phyloP scores from a whole-genome alignment of 1,140 invertebrate genomes.

The Zaprionus lachaisei region DNA sequence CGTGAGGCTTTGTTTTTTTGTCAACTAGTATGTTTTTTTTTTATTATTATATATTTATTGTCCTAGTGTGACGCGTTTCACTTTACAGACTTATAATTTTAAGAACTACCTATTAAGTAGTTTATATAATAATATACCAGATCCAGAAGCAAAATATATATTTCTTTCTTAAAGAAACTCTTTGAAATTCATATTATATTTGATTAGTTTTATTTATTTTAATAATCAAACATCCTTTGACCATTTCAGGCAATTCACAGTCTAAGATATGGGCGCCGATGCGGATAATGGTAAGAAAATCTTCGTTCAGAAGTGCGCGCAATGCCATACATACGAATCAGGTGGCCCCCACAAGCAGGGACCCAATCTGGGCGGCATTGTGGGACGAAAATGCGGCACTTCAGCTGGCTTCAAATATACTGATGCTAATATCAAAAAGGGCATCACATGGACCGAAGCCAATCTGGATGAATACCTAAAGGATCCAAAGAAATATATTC shows the following conservation, averaged over 20 bases:
- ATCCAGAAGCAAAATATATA: not conserved
- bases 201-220: no score
- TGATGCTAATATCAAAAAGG: constrained; percentile 94
- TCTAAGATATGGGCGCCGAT: constrained; percentile 85
- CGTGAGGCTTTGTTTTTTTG: constrained; percentile 7
- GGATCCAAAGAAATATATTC: constrained; percentile 93
- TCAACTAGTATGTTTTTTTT: not conserved
- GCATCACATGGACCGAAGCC: constrained; percentile 84
- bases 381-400: constrained; percentile 94
- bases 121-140: no score
- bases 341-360: constrained; percentile 95
- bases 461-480: constrained; percentile 89
- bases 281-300: constrained; percentile 95
- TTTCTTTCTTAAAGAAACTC: not conserved
- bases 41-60: no score
- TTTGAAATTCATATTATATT: no score
- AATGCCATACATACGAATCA: constrained; percentile 94
- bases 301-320: constrained; percentile 93
- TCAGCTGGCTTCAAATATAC: constrained; percentile 92
- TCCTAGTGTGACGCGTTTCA: no score
- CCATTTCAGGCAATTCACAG: constrained; percentile 14
- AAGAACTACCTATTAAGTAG: no score
- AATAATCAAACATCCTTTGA: not conserved
- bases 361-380: constrained; percentile 93
- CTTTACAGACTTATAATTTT: no score